phyloP scores from a whole-genome alignment of 2,888 invertebrate genomes.

The Rhimphoctona megacephalus region DNA sequence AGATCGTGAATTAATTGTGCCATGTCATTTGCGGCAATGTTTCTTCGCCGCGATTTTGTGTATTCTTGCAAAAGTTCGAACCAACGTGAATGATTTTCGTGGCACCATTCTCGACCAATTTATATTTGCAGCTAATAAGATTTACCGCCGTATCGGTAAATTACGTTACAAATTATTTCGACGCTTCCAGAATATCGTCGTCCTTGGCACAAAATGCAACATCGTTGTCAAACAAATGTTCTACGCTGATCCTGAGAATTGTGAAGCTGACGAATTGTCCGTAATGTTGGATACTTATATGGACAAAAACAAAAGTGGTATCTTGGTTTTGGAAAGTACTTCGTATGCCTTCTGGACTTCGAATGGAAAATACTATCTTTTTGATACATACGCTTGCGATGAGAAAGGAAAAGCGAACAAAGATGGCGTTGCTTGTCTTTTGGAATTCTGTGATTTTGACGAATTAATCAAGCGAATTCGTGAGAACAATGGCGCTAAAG shows the following conservation, averaged over 20 bases:
- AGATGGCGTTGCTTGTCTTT: conserved; percentile 75
- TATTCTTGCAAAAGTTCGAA: conserved; percentile 77
- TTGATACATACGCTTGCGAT: conserved; percentile 81
- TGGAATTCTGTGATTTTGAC: conserved; percentile 73
- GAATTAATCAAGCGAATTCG: conserved; percentile 75
- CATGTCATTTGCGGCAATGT: conserved; percentile 78
- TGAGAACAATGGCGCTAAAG: conserved; percentile 72
- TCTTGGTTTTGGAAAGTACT: conserved; percentile 77
- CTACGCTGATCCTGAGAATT: conserved; percentile 77
- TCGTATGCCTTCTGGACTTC: conserved; percentile 80
- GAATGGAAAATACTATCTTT: conserved; percentile 76
- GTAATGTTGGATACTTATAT: conserved; percentile 72
- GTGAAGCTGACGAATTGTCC: conserved; percentile 72
- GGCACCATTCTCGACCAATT: conserved; percentile 76
- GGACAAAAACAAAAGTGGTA: conserved; percentile 76
- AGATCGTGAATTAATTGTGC: conserved; percentile 71
- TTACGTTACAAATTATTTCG: conserved; percentile 76
- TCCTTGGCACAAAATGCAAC: conserved; percentile 75
- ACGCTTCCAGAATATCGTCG: conserved; percentile 77
- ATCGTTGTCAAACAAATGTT: conserved; percentile 77
- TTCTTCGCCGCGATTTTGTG: conserved; percentile 79
- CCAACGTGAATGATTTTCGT: conserved; percentile 73
- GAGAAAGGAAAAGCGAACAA: conserved; percentile 72
- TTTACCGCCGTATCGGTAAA: conserved; percentile 74
- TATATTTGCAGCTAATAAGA: conserved; percentile 75